Conservation (phyloP, 2,888 invertebrate genomes). For the Melanargia galathea region DNA sequence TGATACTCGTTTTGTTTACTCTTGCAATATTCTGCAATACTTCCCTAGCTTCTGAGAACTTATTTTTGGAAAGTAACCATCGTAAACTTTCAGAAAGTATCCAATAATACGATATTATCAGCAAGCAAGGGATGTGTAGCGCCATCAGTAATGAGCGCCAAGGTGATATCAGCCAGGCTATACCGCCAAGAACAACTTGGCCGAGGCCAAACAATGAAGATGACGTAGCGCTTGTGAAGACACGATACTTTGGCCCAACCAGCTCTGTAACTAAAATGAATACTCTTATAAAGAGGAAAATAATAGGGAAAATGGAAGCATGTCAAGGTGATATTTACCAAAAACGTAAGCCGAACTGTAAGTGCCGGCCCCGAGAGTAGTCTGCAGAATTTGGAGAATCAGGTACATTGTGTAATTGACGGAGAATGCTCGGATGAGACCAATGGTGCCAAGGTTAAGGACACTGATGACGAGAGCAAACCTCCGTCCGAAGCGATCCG, state of each 20-base stretch:
- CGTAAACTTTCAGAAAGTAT: conserved; percentile 85
- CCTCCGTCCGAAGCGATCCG: conserved; percentile 84
- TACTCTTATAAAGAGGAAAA: not conserved
- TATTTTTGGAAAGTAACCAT: conserved; percentile 87
- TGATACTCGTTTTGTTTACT: conserved; percentile 80
- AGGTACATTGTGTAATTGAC: conserved; percentile 70
- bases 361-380: conserved; percentile 65
- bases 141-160: conserved; percentile 85
- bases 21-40: conserved; percentile 62
- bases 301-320: not conserved
- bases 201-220: conserved; percentile 88
- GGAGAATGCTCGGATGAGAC: conserved; percentile 76
- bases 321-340: conserved; percentile 42
- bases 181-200: conserved; percentile 84
- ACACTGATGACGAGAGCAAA: conserved; percentile 73
- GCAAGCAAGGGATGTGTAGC: conserved; percentile 85
- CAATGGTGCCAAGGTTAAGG: conserved; percentile 51
- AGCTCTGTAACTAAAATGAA: conserved; percentile 80
- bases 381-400: conserved; percentile 66
- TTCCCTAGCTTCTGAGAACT: conserved; percentile 82
- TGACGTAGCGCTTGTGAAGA: conserved; percentile 85
- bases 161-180: conserved; percentile 85
- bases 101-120: conserved; percentile 85
- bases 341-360: conserved; percentile 63
- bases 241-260: conserved; percentile 87